Base-by-base conservation (phyloP, 2,113 vertebrate genomes). In the Numida meleagris region DNA sequence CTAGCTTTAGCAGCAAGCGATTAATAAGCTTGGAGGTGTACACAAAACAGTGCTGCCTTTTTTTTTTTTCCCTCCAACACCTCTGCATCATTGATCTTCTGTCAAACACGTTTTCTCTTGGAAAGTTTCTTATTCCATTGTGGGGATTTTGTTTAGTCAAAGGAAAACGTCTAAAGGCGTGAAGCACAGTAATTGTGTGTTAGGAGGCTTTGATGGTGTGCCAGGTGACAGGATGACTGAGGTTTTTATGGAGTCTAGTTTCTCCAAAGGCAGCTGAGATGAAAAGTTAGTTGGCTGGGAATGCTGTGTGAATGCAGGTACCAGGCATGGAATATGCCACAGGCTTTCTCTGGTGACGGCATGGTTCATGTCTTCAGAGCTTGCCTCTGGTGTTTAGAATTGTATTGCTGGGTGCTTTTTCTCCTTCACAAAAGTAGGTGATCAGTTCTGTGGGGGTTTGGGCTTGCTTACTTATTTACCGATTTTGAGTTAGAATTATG, bases 21-120 rank as follows among this genome's bases (percentile, higher is more conserved):
- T 93, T 93, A 86, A 78, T 91, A 88, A 96, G 62, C 68, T 88
- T 80, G 79, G 90, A 95, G 93, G 78, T 93, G 76, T 95, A 94
- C 90, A 92, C 85, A 96, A 94, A 96, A 91, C 87, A 95, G 77
- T 0, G 0, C 57, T 94, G 76, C 75, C 92, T 95, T 95, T 94
- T 80, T 95, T 94, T 80, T 70, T 68, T 86, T 91, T 45, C 81
- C 78, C 67, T 92, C n/a, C 78, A 71, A 82, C 89, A 83, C 67
- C 86, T 94, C 63, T 62, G 90, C 84, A 86, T 72, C 93, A 90
- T 95, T 96, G 95, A 95, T 97, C 95, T 95, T 94, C 94, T 94
- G 90, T 97, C 93, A 94, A 93, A 84, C 62, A 86, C 58, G 73
- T 43, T 96, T 96, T 93, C 91, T 96, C 85, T 87, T 89, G 83